A percentile compares a stretch with the other conserved stretches of the same genome.
phyloP scores from a whole-genome alignment of 1,140 invertebrate genomes.

The Heliconius congener region DNA sequence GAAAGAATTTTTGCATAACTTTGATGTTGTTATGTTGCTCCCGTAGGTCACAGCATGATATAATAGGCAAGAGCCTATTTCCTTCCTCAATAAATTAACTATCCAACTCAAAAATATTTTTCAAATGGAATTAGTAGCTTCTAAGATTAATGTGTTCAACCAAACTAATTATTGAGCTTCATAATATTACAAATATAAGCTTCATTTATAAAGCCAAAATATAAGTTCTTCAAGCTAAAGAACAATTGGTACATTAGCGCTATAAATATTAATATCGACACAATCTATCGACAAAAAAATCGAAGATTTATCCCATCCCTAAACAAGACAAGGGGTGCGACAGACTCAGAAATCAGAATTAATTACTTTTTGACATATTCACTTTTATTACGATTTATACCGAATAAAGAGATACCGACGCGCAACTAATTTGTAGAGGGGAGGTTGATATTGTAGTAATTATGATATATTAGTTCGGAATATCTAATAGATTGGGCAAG shows the following conservation, averaged over 20 bases:
- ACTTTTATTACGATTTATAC: slow-evolving; percentile 72
- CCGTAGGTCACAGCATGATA: too few relatives aligned
- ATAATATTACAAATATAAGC: too few relatives aligned
- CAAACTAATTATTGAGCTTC: too few relatives aligned
- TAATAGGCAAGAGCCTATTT: too few relatives aligned
- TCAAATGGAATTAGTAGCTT: too few relatives aligned
- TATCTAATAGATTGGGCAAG: slow-evolving; percentile 16
- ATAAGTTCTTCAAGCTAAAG: not conserved
- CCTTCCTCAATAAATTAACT: too few relatives aligned
- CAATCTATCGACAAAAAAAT: slow-evolving; percentile 26
- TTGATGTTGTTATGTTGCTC: too few relatives aligned
- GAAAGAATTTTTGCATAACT: not conserved
- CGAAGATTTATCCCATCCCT: slow-evolving; percentile 49
- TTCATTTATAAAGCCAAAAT: not conserved
- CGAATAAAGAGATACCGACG: slow-evolving; percentile 52
- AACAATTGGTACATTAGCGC: too few relatives aligned
- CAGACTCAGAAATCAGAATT: slow-evolving; percentile 53
- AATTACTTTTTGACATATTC: slow-evolving; percentile 77
- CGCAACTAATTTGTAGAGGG: slow-evolving; percentile 40
- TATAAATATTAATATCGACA: slow-evolving; percentile 4
- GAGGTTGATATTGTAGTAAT: slow-evolving; percentile 20
- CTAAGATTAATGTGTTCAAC: too few relatives aligned
- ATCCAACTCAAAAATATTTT: too few relatives aligned
- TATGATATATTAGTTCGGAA: slow-evolving; percentile 24
- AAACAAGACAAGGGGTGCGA: slow-evolving; percentile 51